Percentiles rank a stretch among this genome's conserved stretches.
These are phyloP conservation scores for Linyphia triangularis DNA, from an alignment of 2,888 invertebrate species.

Conservation along the genomic window DNA sequence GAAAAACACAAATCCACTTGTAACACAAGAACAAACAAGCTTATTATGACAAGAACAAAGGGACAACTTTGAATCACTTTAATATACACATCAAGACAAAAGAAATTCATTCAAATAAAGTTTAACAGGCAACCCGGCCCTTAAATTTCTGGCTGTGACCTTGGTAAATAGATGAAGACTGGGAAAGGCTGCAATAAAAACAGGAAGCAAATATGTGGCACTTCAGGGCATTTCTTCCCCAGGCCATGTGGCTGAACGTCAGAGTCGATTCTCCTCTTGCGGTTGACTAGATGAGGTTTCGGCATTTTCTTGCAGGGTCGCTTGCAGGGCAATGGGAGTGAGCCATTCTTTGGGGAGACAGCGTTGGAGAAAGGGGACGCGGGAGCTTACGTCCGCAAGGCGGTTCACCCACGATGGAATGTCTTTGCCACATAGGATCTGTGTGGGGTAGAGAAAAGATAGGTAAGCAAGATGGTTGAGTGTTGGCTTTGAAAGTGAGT, in stretches of 20 bases:
- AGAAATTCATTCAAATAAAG: too few species aligned
- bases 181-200: too few species aligned
- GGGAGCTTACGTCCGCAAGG: slow-evolving; percentile 97
- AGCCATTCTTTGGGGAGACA: slow-evolving; percentile 99
- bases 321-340: slow-evolving; percentile 96
- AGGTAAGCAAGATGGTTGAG: background rate
- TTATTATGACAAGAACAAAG: too few species aligned
- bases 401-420: slow-evolving; percentile 99
- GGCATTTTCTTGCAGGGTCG: slow-evolving; percentile 81
- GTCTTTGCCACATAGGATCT: slow-evolving; percentile 97
- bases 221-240: slow-evolving; percentile 68
- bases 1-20: too few species aligned
- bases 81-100: too few species aligned
- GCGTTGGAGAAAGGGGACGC: slow-evolving; percentile 98
- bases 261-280: slow-evolving; percentile 59
- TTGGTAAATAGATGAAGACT: too few species aligned
- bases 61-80: too few species aligned
- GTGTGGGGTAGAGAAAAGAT: slow-evolving; percentile 65
- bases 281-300: slow-evolving; percentile 58
- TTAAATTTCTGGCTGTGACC: too few species aligned
- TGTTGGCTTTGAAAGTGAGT: too few species aligned
- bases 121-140: too few species aligned
- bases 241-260: slow-evolving; percentile 72
- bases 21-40: too few species aligned
- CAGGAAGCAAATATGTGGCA: slow-evolving; percentile 60